Evolutionary conservation across 2,797 vertebrate genomes (phyloP), one percentile per base, ranked within the genome.

Genomic region (Syngnathus acus): DNA sequence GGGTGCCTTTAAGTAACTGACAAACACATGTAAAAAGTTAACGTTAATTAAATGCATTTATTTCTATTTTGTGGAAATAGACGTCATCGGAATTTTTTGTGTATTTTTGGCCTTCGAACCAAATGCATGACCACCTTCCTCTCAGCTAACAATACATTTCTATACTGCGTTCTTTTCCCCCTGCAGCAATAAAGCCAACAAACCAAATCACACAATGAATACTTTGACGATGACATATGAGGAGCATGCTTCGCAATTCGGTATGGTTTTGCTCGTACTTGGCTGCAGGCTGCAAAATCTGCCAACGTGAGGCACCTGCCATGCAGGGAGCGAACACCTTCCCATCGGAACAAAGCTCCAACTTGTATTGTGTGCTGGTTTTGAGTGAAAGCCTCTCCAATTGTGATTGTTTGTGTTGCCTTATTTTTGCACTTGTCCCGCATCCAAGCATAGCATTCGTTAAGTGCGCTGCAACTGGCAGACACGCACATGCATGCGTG

Each of bases 401-500:
- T 62, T 64, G 71, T 65, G 17, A 43, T 72, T 72, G 70, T 72
- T 75, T 42, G 62, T 57, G 76, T 66, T 73, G 80, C 74, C 8
- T 9, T 23, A 19, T 16, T 21, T 87, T 90, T 90, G 80, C 80
- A 69, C 83, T 90, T 93, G 90, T 89, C 81, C 79, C 57, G 68
- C 50, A 16, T 89, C 89, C 89, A 92, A 89, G 82, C 76, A 86
- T 80, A 86, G 84, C 87, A 90, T 87, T 85, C 84, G 80, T 77
- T 77, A 80, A 83, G 76, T 66, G 78, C 73, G 65, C 70, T 72
- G 77, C 79, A 83, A 82, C 80, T 72, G 68, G 58, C 60, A 45
- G 50, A 68, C 66, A 70, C 59, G 17, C 72, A 64, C 65, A 60
- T 47, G 55, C 65, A 60, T 47, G 55, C 54, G 62, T 73, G 79